Evolutionary conservation across 2,888 invertebrate species (phyloP).

Genomic region (Protophormia terraenovae): DNA sequence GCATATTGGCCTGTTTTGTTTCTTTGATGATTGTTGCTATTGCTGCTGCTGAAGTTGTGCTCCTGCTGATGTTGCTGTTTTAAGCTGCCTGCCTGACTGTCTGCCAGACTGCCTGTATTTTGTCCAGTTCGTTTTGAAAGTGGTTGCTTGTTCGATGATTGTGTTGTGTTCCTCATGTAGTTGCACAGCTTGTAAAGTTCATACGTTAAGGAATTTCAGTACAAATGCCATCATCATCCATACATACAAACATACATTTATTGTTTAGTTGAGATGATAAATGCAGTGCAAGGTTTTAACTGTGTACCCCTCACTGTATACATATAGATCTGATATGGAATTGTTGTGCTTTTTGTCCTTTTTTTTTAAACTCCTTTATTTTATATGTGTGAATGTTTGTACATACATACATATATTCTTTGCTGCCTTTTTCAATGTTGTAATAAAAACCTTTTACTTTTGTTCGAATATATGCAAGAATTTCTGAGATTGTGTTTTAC

Average conservation of each 20-base stretch:
- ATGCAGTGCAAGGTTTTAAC: conserved; percentile 68
- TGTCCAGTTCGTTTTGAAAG: conserved; percentile 26
- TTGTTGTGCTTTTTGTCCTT: conserved; percentile 40
- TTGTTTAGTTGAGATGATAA: conserved; percentile 60
- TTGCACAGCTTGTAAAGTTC: conserved; percentile 56
- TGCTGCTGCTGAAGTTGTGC: no score
- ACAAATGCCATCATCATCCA: conserved; percentile 28
- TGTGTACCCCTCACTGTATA: conserved; percentile 54
- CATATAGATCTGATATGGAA: background rate
- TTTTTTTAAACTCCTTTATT: conserved; percentile 21
- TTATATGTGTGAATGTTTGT: background rate
- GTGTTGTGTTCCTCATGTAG: background rate
- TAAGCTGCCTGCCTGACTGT: conserved; percentile 58
- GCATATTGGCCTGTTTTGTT: conserved; percentile 39
- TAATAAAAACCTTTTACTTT: conserved; percentile 64
- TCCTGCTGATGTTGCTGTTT: no score
- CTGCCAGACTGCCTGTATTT: conserved; percentile 58
- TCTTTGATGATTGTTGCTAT: conserved; percentile 22
- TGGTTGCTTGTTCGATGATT: background rate
- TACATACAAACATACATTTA: conserved; percentile 26
- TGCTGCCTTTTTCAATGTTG: conserved; percentile 33
- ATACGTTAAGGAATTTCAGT: conserved; percentile 64
- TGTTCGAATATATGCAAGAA: conserved; percentile 65
- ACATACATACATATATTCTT: background rate
- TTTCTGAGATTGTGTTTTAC: conserved; percentile 57